phyloP scores from a whole-genome alignment of 2,113 vertebrate genomes.

The Nematolebias whitei region DNA sequence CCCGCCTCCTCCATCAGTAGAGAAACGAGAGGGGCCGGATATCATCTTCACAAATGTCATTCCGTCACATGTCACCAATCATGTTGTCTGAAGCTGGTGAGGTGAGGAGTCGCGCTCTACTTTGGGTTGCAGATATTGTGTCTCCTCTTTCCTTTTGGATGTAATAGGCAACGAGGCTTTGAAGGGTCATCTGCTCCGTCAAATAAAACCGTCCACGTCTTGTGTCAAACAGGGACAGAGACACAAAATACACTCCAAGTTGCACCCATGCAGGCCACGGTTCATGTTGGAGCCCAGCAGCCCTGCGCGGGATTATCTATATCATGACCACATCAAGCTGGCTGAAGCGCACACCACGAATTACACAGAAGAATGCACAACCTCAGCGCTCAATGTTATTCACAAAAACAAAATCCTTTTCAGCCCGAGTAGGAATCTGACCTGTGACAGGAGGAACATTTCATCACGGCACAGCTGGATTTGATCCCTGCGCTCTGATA shows the following conservation, averaged over 20 bases:
- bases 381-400: slow-evolving; percentile 28
- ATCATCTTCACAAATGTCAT: slow-evolving; percentile 46
- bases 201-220: too few relatives aligned
- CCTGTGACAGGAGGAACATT: slow-evolving; percentile 16
- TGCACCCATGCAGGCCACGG: too few relatives aligned
- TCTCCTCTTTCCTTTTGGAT: too few relatives aligned
- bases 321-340: slow-evolving; percentile 58
- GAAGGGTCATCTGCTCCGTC: too few relatives aligned
- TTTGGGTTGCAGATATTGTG: background rate
- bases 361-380: slow-evolving; percentile 65
- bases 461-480: slow-evolving; percentile 11
- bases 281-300: slow-evolving; percentile 34
- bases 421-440: slow-evolving; percentile 16
- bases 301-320: slow-evolving; percentile 46
- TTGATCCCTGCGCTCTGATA: background rate
- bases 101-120: background rate
- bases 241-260: too few relatives aligned
- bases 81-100: slow-evolving; percentile 10
- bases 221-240: too few relatives aligned
- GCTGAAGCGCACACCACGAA: slow-evolving; percentile 54
- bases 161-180: too few relatives aligned
- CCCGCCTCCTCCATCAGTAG: slow-evolving; percentile 32
- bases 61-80: slow-evolving; percentile 57
- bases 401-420: slow-evolving; percentile 24
- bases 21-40: slow-evolving; percentile 17